These are phyloP conservation scores for Halictus quadricinctus DNA, from an alignment of 2,888 invertebrate species.

Conservation along the genomic window DNA sequence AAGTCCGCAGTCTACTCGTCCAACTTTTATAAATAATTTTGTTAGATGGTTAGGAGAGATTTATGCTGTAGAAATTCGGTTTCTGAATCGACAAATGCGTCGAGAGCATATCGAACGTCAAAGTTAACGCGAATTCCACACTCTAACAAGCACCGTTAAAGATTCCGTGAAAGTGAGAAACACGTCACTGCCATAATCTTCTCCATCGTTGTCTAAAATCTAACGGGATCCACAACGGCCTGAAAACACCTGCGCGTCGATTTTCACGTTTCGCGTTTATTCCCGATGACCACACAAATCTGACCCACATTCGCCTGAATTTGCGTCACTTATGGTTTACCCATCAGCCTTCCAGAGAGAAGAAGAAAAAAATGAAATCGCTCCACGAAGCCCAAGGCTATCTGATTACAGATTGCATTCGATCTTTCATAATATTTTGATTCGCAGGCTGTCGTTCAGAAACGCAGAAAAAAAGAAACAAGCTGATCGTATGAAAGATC, in stretches of 20 bases:
- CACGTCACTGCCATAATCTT: neutral
- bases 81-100: neutral
- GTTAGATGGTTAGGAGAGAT: neutral
- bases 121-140: neutral
- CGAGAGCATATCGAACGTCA: neutral
- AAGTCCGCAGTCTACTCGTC: neutral
- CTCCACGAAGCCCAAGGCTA: conserved; percentile 1
- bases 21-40: neutral
- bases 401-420: neutral
- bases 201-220: neutral
- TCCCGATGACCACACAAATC: neutral
- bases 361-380: conserved; percentile 18
- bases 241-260: neutral
- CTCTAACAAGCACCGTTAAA: neutral
- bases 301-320: conserved; percentile 14
- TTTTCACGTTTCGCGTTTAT: neutral
- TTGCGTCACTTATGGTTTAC: conserved; percentile 12
- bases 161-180: conserved; percentile 13
- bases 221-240: neutral
- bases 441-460: neutral
- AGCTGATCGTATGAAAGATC: neutral
- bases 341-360: neutral
- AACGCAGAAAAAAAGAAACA: neutral
- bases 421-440: neutral
- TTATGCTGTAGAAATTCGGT: neutral